These are phyloP conservation scores for Hydra vulgaris DNA, from an alignment of 30 jellyfish, hydroid and myxozoan species.

Conservation along the genomic window DNA sequence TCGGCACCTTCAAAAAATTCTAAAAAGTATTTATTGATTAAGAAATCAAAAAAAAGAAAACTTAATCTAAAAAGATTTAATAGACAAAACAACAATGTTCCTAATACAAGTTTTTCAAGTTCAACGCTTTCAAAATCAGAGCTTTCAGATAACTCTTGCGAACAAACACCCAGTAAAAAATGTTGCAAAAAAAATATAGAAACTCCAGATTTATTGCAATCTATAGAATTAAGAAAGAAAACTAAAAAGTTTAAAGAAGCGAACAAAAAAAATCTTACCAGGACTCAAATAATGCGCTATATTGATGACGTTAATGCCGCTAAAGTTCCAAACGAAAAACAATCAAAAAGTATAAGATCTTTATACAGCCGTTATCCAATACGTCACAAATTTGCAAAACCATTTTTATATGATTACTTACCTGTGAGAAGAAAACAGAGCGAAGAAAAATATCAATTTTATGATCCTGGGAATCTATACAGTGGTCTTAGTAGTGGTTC, in stretches of 20 bases:
- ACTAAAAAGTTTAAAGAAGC: neutral
- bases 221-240: neutral
- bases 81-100: neutral
- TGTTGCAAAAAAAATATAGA: neutral
- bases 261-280: neutral
- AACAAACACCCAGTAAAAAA: neutral
- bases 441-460: neutral
- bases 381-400: conserved; percentile 11
- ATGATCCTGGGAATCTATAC: neutral
- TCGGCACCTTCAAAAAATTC: neutral
- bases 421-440: conserved; percentile 11
- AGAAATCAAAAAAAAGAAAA: neutral
- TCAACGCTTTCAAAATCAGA: neutral
- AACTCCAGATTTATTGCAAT: neutral
- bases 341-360: neutral
- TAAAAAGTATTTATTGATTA: neutral
- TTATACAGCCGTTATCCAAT: neutral
- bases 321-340: neutral
- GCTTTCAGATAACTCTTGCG: neutral
- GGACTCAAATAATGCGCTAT: neutral
- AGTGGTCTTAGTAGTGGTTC: neutral
- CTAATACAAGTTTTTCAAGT: neutral
- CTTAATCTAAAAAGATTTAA: neutral
- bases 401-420: conserved; percentile 15
- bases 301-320: conserved; percentile 2